Conservation (phyloP, 2,888 invertebrate species). For the Formica aserva region DNA sequence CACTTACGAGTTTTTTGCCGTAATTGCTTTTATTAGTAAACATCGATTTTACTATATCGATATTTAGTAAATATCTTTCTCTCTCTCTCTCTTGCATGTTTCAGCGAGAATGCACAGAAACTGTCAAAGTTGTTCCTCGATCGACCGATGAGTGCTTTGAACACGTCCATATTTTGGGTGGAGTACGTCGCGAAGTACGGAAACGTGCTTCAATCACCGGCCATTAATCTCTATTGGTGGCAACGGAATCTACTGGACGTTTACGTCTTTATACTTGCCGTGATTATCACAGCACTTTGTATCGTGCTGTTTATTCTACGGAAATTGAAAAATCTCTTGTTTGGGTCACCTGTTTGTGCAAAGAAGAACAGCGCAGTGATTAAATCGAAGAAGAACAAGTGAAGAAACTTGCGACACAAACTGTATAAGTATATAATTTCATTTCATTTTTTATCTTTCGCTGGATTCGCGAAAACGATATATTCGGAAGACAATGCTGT, state of each 20-base stretch:
- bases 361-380: not conserved
- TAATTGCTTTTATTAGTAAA: constrained; percentile 1
- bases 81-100: constrained; percentile 33
- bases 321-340: constrained; percentile 38
- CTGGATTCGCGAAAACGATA: not conserved
- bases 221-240: constrained; percentile 81
- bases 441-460: not conserved
- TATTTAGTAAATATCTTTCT: not conserved
- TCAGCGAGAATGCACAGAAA: constrained; percentile 69
- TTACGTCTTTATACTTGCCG: constrained; percentile 84
- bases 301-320: not conserved
- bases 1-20: not conserved
- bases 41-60: not conserved
- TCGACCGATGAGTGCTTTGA: constrained; percentile 72
- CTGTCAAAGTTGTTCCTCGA: constrained; percentile 69
- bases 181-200: constrained; percentile 75
- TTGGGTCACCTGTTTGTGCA: not conserved
- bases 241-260: constrained; percentile 87
- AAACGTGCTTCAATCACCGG: constrained; percentile 76
- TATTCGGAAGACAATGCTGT: not conserved
- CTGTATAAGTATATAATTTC: not conserved
- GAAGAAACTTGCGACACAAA: not conserved
- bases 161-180: constrained; percentile 75
- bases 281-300: constrained; percentile 11
- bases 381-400: constrained; percentile 67